These are phyloP conservation scores for Brachyopa scutellaris DNA, from an alignment of 2,888 invertebrate species.

Conservation along the genomic window DNA sequence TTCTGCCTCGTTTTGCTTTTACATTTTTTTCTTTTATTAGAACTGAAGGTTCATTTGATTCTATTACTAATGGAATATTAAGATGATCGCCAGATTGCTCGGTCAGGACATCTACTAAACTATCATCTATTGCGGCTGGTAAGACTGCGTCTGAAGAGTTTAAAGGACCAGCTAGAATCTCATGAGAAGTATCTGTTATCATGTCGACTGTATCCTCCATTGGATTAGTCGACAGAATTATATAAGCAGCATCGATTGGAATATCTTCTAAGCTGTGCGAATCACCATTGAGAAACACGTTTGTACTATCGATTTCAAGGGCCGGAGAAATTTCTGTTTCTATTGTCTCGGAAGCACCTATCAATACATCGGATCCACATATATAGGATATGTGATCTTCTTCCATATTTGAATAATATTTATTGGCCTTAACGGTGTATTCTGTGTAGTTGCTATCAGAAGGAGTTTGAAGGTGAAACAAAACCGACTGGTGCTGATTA, in stretches of 20 bases:
- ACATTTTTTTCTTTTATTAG: background rate
- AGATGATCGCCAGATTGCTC: background rate
- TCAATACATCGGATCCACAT: conserved; percentile 47
- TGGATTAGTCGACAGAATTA: background rate
- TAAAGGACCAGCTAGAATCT: conserved; percentile 8
- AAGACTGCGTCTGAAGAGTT: too few relatives aligned
- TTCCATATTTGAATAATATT: background rate
- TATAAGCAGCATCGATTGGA: background rate
- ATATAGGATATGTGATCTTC: conserved; percentile 31
- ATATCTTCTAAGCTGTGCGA: background rate
- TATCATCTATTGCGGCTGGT: background rate
- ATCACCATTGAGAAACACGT: background rate
- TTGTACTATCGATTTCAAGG: conserved; percentile 21
- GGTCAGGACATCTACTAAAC: background rate
- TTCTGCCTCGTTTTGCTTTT: conserved; percentile 18
- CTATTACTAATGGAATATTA: conserved; percentile 5
- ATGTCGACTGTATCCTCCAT: background rate
- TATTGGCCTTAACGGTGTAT: background rate
- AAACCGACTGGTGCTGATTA: background rate
- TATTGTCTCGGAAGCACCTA: conserved; percentile 43
- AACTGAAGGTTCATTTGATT: background rate
- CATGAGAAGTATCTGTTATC: conserved; percentile 19
- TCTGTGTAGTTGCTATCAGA: conserved; percentile 7
- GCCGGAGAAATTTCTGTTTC: conserved; percentile 15
- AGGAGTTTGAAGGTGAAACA: background rate